Base-by-base conservation (phyloP, 2,888 invertebrate species). In the Drosophila greeni region DNA sequence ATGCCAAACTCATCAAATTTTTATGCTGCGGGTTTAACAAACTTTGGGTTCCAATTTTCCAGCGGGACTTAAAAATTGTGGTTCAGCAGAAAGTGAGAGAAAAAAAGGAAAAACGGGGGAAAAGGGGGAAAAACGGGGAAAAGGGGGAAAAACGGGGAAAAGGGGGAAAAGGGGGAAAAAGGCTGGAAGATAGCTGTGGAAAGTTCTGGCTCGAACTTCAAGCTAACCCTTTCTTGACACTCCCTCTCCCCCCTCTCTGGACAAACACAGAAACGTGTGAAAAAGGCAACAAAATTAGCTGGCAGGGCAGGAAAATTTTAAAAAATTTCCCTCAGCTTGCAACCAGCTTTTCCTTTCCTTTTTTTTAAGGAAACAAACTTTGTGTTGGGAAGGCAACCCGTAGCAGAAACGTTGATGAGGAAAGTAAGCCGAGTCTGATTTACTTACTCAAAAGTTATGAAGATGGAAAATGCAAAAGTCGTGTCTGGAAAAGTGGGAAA, bases 1-100 rank as follows among this genome's bases (percentile, higher is more conserved):
- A 72, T 76, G 78, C 73, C 78, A 78, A 81, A 81, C 81, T 82
- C 81, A 82, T 82, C 81, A 82, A 82, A 82, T 82, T 82, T 82
- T 78, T 81, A 82, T 72, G 72, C 82, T 82, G 81, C 82, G 81
- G 81, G 81, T 79, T 60, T 78, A 70, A 66, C 74, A 66, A 70
- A 74, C 73, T 72, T 70, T 47, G 34, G 36, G 59, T 62, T n/a
- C 56, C 60, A 31, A 31, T 62, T 62, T 60, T 36, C 43, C 36
- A 51, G 37, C 43, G 36, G 53, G 65, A 68, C 76, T 74, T 65
- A 66, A 72, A 75, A 78, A 70, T 66, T 81, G 79, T 76, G 31
- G 61, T 59, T 61, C 61, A 52, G 60, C 52, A 31, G 29, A 60
- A 53, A 43, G n/a, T n/a, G n/a, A n/a, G n/a, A 36, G 9, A 36